Percentiles rank a stretch among this genome's conserved stretches.
phyloP scores from a whole-genome alignment of 2,888 invertebrate species.

The Agriopis marginaria region DNA sequence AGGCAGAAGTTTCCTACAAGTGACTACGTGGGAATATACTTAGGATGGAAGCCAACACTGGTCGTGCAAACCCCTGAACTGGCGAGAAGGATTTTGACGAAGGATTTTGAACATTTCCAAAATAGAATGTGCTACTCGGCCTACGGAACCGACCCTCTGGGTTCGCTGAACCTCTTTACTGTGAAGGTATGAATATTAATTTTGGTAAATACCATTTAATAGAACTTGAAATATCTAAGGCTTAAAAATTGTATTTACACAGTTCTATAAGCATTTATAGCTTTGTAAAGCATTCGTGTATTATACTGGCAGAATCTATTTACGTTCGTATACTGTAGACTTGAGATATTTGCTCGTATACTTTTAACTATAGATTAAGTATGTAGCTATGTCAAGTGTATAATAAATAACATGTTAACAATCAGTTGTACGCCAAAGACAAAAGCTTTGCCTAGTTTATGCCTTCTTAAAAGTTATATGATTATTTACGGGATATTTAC shows the following conservation, averaged over 20 bases:
- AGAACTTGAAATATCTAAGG: background rate
- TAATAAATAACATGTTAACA: background rate
- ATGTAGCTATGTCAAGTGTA: too few species aligned
- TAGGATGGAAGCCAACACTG: constrained; percentile 65
- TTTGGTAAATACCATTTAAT: background rate
- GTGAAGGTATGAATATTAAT: constrained; percentile 58
- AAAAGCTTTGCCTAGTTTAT: too few species aligned
- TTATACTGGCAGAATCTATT: background rate
- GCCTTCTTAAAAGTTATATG: too few species aligned
- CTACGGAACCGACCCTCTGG: constrained; percentile 63
- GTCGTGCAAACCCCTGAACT: constrained; percentile 69
- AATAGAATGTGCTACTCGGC: constrained; percentile 62
- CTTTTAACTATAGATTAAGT: too few species aligned
- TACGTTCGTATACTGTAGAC: background rate
- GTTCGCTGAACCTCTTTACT: constrained; percentile 70
- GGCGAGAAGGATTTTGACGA: constrained; percentile 62
- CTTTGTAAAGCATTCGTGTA: background rate
- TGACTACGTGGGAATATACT: constrained; percentile 68
- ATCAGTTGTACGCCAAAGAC: too few species aligned
- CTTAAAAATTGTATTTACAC: background rate
- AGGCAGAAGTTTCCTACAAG: constrained; percentile 48
- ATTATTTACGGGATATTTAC: too few species aligned
- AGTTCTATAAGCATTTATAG: background rate
- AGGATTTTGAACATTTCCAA: constrained; percentile 66
- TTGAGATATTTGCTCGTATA: background rate